Evolutionary conservation across 2,888 invertebrate species (phyloP), one percentile per base, ranked within the genome.

Genomic region (Copidosoma aretas): DNA sequence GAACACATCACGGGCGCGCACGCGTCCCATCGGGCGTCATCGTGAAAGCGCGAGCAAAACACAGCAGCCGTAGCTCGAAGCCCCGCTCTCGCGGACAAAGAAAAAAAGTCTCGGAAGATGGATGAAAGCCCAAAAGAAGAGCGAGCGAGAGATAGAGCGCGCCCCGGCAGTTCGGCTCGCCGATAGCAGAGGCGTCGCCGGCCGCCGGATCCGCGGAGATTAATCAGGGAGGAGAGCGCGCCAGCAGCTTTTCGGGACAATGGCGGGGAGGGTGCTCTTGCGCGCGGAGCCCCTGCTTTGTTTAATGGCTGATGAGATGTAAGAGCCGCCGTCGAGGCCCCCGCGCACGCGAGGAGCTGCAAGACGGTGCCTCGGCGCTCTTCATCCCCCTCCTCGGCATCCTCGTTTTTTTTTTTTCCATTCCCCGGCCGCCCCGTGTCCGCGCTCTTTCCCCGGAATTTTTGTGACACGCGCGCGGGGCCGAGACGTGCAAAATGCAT

Each of bases 261-360:
- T 52, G 52, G 52, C 41, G 77, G 14, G 52, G 52, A 41, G 77
- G 14, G 43, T 46, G 17, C 15, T 17, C 81, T 82, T 81, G 77
- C 79, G 77, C 79, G 72, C 73, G 71, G 73, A 73, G 69, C 72
- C 53, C 75, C 75, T 77, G 78, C 80, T 80, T 80, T 81, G 81
- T 81, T 79, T 80, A 80, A 80, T 81, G 79, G 79, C 77, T 81
- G 80, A 82, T 80, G 81, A 79, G 79, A 82, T 81, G 80, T 79
- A 78, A 79, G 77, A 17, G 17, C 1, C 43, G 43, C 41, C 15
- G 43, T 3, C 43, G 43, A 46, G 43, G 8, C 17, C 17, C 14
- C 12, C 12, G 17, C 3, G 8, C 32, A 5, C 32, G 32, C 32
- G 43, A 46, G 43, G 17, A 17, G 43, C 43, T 46, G 1, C 12